phyloP scores from a whole-genome alignment of 2,888 invertebrate species.

The Elegia similella region DNA sequence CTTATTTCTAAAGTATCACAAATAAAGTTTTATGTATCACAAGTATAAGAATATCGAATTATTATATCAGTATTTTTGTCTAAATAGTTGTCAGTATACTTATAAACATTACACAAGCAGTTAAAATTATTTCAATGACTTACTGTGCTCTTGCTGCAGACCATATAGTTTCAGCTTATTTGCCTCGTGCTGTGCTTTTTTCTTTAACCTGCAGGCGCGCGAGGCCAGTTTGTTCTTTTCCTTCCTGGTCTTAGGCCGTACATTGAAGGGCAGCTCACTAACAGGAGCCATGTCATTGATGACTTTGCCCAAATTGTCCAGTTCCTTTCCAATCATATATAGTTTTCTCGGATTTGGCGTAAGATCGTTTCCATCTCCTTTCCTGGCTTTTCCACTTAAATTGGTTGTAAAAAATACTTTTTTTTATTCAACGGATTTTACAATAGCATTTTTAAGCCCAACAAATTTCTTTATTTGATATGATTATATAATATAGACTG shows the following conservation, averaged over 20 bases:
- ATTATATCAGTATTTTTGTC: no score
- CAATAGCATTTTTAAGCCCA: no score
- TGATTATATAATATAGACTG: no score
- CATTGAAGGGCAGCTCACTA: conserved; percentile 94
- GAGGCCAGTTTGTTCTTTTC: conserved; percentile 99
- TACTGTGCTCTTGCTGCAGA: conserved; percentile 96
- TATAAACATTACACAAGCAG: neutral
- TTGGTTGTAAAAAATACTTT: neutral
- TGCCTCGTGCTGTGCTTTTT: conserved; percentile 99
- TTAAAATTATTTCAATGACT: conserved; percentile 66
- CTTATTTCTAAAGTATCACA: no score
- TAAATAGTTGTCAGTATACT: no score
- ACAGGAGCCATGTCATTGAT: conserved; percentile 98
- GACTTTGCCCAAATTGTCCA: conserved; percentile 93
- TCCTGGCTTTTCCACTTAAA: conserved; percentile 92
- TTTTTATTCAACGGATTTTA: no score
- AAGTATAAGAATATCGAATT: no score
- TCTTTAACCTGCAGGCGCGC: conserved; percentile 97
- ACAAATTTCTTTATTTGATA: no score
- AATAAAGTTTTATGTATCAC: no score
- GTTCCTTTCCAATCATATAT: conserved; percentile 93
- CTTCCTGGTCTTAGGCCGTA: conserved; percentile 95
- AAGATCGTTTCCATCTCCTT: conserved; percentile 98
- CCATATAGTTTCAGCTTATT: conserved; percentile 98
- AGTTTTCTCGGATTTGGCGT: conserved; percentile 97